These are phyloP conservation scores for Palaemon carinicauda DNA, from an alignment of 1,140 invertebrate genomes.

Conservation along the genomic window DNA sequence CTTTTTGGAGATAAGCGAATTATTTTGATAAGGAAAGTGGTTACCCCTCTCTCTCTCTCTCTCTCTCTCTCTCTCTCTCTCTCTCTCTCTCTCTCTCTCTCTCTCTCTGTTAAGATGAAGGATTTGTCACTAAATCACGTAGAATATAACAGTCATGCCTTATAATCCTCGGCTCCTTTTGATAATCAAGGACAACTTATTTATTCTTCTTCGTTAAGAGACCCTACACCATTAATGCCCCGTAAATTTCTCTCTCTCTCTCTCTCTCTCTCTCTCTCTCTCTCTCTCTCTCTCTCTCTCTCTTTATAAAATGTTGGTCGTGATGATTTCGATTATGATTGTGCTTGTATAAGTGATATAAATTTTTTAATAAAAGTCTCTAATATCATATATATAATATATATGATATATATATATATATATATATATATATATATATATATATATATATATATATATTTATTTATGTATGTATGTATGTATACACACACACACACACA, in stretches of 20 bases:
- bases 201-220: not conserved
- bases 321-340: not conserved
- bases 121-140: no score
- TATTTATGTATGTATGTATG: no score
- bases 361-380: no score
- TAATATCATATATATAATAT: no score
- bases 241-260: constrained; percentile 4
- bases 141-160: no score
- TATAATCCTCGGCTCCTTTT: not conserved
- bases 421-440: no score
- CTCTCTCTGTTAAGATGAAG: not conserved
- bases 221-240: not conserved
- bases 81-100: constrained; percentile 8
- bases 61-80: constrained; percentile 9
- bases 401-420: no score
- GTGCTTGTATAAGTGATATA: not conserved
- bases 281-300: not conserved
- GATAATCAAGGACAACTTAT: not conserved
- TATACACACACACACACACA: no score
- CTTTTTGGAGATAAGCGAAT: no score
- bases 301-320: not conserved
- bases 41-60: not conserved
- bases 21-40: no score
- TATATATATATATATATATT: no score
- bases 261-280: constrained; percentile 10